Conservation (phyloP, 1,140 invertebrate genomes). For the Cheumatopsyche charites region DNA sequence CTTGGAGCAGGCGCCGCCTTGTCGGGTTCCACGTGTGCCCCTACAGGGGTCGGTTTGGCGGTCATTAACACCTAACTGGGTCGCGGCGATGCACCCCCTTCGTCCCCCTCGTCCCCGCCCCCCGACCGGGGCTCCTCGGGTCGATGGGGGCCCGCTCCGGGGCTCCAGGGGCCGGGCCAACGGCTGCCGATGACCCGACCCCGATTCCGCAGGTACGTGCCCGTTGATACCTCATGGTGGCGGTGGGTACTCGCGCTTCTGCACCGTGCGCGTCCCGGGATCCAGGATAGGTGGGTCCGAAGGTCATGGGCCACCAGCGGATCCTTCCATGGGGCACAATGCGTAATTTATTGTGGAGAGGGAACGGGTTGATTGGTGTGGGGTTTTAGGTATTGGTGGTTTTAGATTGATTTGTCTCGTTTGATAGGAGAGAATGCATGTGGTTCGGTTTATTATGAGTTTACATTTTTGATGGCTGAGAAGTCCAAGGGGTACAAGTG, state of each 20-base stretch:
- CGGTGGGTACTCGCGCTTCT: neutral
- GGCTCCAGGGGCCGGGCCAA: slow-evolving; percentile 35
- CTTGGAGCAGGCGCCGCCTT: slow-evolving; percentile 11
- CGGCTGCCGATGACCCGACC: slow-evolving; percentile 34
- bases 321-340: neutral
- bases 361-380: too few relatives aligned
- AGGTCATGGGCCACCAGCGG: slow-evolving; percentile 37
- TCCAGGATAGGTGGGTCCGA: slow-evolving; percentile 21
- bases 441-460: too few relatives aligned
- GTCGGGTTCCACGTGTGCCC: slow-evolving; percentile 14
- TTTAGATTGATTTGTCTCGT: too few relatives aligned
- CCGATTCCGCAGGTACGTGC: slow-evolving; percentile 12
- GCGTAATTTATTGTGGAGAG: neutral
- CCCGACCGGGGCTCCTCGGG: neutral
- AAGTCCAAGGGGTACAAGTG: too few relatives aligned
- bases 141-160: neutral
- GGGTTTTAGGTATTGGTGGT: too few relatives aligned
- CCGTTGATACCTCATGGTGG: neutral
- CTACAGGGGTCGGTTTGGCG: slow-evolving; percentile 27
- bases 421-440: too few relatives aligned
- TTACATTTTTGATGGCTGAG: too few relatives aligned
- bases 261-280: neutral
- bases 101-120: neutral
- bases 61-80: slow-evolving; percentile 38
- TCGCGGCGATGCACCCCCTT: slow-evolving; percentile 12